Conservation (phyloP, 1,140 invertebrate species). For the Sycophaga agraensis region DNA sequence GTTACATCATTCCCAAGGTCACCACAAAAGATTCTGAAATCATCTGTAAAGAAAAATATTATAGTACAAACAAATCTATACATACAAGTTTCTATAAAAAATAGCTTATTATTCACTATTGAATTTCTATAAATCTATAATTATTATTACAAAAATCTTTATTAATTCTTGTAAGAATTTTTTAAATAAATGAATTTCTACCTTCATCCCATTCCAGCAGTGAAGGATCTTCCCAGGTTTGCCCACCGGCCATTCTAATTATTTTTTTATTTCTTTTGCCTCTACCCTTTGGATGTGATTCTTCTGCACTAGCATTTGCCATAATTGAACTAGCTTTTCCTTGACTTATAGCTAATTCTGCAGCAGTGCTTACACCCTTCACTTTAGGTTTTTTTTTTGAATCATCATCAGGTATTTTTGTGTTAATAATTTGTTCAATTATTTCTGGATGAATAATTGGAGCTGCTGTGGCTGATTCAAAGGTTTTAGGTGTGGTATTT, state of each 20-base stretch:
- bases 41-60: constrained; percentile 65
- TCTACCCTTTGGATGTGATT: constrained; percentile 65
- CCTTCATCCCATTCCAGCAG: constrained; percentile 89
- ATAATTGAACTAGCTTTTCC: constrained; percentile 57
- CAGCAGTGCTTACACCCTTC: constrained; percentile 61
- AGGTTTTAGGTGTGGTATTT: constrained; percentile 48
- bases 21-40: constrained; percentile 98
- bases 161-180: neutral
- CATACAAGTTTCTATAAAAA: no score
- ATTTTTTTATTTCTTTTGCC: constrained; percentile 74
- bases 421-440: constrained; percentile 61
- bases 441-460: constrained; percentile 53
- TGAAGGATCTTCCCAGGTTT: constrained; percentile 91
- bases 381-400: constrained; percentile 68
- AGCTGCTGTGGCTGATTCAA: constrained; percentile 41
- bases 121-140: neutral
- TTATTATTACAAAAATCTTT: neutral
- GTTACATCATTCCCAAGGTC: constrained; percentile 99
- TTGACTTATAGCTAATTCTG: constrained; percentile 56
- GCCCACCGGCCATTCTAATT: constrained; percentile 87
- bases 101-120: no score
- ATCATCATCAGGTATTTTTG: constrained; percentile 66
- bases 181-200: constrained; percentile 34
- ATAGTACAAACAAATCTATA: neutral
- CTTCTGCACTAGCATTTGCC: constrained; percentile 64